Conservation (phyloP, 2,113 vertebrate species). For the Marmota monax region DNA sequence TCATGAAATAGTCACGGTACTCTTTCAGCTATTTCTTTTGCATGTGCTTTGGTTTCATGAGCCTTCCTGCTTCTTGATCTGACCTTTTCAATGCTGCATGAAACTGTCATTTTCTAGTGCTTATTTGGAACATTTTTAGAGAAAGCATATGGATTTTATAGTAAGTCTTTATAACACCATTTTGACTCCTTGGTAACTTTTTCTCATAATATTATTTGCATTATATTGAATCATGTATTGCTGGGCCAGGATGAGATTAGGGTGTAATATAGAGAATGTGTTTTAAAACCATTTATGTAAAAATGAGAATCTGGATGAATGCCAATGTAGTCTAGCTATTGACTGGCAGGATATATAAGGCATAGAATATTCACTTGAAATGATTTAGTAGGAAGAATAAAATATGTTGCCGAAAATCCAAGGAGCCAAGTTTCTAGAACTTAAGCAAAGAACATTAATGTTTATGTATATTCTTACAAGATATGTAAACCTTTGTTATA, state of each 20-base stretch:
- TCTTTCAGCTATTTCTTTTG: slow-evolving; percentile 44
- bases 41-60: slow-evolving; percentile 63
- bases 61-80: slow-evolving; percentile 63
- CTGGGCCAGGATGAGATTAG: slow-evolving; percentile 71
- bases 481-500: slow-evolving; percentile 23
- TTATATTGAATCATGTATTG: slow-evolving; percentile 68
- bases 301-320: slow-evolving; percentile 65
- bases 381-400: slow-evolving; percentile 72
- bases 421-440: slow-evolving; percentile 60
- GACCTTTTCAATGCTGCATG: slow-evolving; percentile 71
- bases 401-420: slow-evolving; percentile 69
- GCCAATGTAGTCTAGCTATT: slow-evolving; percentile 39
- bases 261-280: slow-evolving; percentile 65
- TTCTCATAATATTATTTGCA: slow-evolving; percentile 72
- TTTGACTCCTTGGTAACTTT: slow-evolving; percentile 73
- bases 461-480: slow-evolving; percentile 64
- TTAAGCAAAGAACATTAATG: slow-evolving; percentile 62
- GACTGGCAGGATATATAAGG: slow-evolving; percentile 56
- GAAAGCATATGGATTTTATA: slow-evolving; percentile 79
- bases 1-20: slow-evolving; percentile 32
- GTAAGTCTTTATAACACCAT: slow-evolving; percentile 69
- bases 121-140: slow-evolving; percentile 76
- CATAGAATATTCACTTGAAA: slow-evolving; percentile 56
- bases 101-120: slow-evolving; percentile 69
- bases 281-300: slow-evolving; percentile 77